Conservation (phyloP, 2,797 vertebrate genomes). For the Phyllotis vaccarum region DNA sequence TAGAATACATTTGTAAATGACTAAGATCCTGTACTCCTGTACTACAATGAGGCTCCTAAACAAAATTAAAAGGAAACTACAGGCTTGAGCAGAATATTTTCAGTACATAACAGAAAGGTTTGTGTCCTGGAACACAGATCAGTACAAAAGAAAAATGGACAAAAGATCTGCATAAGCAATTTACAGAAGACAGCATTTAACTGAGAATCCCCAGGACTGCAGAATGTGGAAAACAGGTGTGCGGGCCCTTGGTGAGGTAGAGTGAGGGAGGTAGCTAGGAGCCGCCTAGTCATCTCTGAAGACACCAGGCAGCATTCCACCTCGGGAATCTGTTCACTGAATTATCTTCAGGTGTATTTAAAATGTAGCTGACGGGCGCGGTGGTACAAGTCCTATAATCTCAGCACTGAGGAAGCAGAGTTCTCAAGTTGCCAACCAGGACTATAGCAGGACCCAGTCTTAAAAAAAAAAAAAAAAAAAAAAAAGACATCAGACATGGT, state of each 20-base stretch:
- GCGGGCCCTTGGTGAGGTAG: neutral
- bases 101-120: neutral
- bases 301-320: neutral
- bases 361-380: neutral
- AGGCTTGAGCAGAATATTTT: neutral
- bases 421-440: neutral
- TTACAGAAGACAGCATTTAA: neutral
- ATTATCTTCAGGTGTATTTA: neutral
- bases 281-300: too few species aligned
- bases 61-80: neutral
- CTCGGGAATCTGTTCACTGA: neutral
- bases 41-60: neutral
- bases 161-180: neutral
- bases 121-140: neutral
- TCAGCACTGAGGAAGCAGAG: neutral
- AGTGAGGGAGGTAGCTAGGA: neutral
- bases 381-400: neutral
- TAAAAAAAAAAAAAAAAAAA: neutral
- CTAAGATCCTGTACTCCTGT: constrained; percentile 6
- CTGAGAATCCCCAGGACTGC: neutral
- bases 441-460: neutral
- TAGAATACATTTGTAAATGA: neutral
- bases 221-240: neutral
- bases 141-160: neutral
- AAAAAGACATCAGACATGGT: neutral